Base-by-base conservation (phyloP, 2,797 vertebrate species). In the Falco berigora region DNA sequence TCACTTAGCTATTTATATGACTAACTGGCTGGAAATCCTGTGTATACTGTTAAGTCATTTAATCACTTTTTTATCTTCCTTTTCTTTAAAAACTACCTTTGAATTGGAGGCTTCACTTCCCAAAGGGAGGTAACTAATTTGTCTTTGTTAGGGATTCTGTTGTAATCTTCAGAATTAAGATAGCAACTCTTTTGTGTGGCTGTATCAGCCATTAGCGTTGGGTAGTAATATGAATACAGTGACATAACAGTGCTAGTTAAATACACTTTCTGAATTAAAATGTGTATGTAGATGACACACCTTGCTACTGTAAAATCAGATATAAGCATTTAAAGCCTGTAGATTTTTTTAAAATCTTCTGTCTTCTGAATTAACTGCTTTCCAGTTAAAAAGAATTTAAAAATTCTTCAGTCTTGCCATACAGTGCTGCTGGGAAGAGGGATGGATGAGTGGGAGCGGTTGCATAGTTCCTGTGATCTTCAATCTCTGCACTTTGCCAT, bases 131-230 rank as follows among this genome's bases (percentile, higher is more conserved):
- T n/a, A 34, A 22, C 24, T 21, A 8, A 21, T 30, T 36, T 52
- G 42, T 8, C 63, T 61, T 14, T 32, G 12, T 22, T 69, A n/a
- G 17, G 55, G 24, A 5, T 63, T 34, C 25, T 80, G n/a, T 46
- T 84, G 50, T 53, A 12, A 76, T 64, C 58, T 21, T 30, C 32
- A 12, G 56, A 44, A 11, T 19, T 46, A 4, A 85, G 40, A 55
- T 27, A 22, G 30, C 27, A 9, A 1, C 25, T 74, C 22, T 44
- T 50, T 32, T 16, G 1, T 32, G 64, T 63, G 53, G 61, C 61
- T 34, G 13, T 6, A 2, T 5, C 25, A 69, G 71, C 50, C 5
- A 1, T 53, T 27, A 36, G 42, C 3, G 0, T 0, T 38, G 67
- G 32, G 30, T 55, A 22, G 44, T 16, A 40, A 40, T 20, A 2